A percentile compares a stretch with the other conserved stretches of the same genome.
Conservation (phyloP, 1,140 invertebrate species). For the Papilio glaucus region DNA sequence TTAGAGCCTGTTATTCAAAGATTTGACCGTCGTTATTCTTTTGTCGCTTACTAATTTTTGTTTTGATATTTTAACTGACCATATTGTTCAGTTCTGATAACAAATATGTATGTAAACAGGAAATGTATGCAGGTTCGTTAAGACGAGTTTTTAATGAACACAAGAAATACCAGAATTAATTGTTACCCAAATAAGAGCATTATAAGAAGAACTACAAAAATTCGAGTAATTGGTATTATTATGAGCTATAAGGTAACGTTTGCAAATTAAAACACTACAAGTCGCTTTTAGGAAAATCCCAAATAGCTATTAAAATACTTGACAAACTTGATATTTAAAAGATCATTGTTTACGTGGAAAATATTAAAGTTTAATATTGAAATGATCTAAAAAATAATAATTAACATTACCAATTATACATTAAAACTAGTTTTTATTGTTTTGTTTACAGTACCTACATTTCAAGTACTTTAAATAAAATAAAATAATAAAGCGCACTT, state of each 20-base stretch:
- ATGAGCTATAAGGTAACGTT: background rate
- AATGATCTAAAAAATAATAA: too few species aligned
- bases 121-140: background rate
- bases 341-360: constrained; percentile 1
- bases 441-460: background rate
- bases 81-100: too few species aligned
- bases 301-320: background rate
- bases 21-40: too few species aligned
- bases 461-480: background rate
- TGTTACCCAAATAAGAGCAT: background rate
- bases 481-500: too few species aligned
- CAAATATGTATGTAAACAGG: too few species aligned
- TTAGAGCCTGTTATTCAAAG: too few species aligned
- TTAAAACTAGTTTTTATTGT: constrained; percentile 11
- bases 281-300: background rate
- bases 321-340: background rate
- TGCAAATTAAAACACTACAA: background rate
- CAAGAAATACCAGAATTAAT: background rate
- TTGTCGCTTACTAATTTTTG: too few species aligned
- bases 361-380: too few species aligned
- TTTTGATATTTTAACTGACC: too few species aligned
- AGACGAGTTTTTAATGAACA: background rate
- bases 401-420: too few species aligned
- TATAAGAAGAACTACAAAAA: background rate
- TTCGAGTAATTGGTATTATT: background rate